Percentiles rank a stretch among this genome's conserved stretches.
Evolutionary conservation across 2,113 vertebrate genomes (phyloP).

Genomic region (Mesocricetus auratus): DNA sequence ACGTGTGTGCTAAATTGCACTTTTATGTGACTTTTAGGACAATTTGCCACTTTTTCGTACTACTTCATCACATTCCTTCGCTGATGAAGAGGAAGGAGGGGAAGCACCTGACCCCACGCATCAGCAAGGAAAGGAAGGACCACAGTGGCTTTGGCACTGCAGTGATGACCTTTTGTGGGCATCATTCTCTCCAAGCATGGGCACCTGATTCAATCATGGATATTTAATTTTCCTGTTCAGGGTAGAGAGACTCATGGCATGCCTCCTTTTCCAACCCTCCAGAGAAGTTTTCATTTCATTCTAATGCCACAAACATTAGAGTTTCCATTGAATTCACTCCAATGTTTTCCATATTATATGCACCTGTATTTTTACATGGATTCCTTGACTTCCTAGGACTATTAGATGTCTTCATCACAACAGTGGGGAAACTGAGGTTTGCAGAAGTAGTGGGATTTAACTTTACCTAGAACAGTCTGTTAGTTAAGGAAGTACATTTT

Average conservation of each 20-base stretch:
- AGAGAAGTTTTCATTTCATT: neutral
- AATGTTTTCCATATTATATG: fast-evolving
- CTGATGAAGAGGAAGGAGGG: conserved; percentile 53
- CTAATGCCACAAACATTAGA: neutral
- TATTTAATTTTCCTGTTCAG: conserved; percentile 45
- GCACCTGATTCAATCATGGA: conserved; percentile 18
- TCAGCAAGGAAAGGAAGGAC: neutral
- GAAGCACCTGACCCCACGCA: conserved; percentile 36
- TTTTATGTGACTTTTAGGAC: conserved; percentile 70
- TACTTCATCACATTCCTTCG: conserved; percentile 71
- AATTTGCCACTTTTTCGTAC: conserved; percentile 75
- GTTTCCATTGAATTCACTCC: neutral
- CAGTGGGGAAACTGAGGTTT: neutral
- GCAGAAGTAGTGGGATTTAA: neutral
- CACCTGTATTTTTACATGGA: neutral
- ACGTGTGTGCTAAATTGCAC: conserved; percentile 23
- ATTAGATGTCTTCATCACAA: neutral
- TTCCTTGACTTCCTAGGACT: neutral
- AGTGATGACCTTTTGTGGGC: neutral
- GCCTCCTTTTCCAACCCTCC: neutral
- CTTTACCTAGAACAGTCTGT: neutral
- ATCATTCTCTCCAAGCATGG: neutral
- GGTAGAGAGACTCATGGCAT: neutral
- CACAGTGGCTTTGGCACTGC: neutral
- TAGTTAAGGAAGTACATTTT: neutral